Evolutionary conservation across 92 coral and sea anemone species (phyloP).

Genomic region (Bergia sp.): DNA sequence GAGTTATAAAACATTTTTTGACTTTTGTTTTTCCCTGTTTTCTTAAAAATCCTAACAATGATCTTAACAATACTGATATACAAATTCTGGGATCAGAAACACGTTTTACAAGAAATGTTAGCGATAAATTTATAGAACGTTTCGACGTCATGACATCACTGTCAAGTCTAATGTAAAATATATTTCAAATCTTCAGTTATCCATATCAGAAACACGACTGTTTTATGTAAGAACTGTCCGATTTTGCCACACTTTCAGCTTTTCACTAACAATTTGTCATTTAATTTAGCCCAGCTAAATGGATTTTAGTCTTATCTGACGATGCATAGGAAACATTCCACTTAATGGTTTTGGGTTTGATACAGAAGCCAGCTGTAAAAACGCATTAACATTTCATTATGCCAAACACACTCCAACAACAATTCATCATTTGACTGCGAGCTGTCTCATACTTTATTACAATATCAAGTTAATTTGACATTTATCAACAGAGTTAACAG

Average conservation of each 20-base stretch:
- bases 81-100: neutral
- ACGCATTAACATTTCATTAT: conserved; percentile 7
- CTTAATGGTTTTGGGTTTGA: neutral
- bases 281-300: neutral
- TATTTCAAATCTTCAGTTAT: too few species aligned
- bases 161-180: too few species aligned
- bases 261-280: neutral
- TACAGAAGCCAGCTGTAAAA: conserved; percentile 7
- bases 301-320: neutral
- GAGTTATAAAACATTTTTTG: neutral
- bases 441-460: neutral
- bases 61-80: too few species aligned
- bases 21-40: neutral
- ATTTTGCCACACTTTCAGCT: neutral
- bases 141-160: neutral
- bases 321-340: neutral
- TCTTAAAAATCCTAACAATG: too few species aligned
- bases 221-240: neutral
- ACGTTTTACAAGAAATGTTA: neutral
- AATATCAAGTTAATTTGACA: neutral
- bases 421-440: conserved; percentile 1
- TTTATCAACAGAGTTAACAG: neutral
- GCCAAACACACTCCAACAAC: neutral
- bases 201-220: neutral
- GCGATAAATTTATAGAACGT: too few species aligned